Evolutionary conservation across 2,797 vertebrate genomes (phyloP).

Genomic region (Catharus ustulatus): DNA sequence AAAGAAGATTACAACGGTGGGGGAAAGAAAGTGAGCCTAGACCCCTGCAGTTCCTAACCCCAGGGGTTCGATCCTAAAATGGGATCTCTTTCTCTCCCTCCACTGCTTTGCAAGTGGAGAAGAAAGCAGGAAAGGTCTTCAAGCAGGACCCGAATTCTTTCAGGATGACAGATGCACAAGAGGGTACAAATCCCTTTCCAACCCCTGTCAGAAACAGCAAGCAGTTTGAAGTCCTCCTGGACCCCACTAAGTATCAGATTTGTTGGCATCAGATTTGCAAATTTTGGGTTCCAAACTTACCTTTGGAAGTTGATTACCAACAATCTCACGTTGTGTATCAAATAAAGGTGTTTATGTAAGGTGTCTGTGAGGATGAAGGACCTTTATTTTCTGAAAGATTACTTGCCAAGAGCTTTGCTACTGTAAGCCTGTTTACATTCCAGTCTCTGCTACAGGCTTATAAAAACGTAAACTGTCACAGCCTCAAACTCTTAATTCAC

Average conservation of each 20-base stretch:
- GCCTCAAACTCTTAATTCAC: neutral
- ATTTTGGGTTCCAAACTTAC: neutral
- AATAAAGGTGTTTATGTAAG: neutral
- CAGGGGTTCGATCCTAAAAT: neutral
- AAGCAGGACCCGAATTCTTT: neutral
- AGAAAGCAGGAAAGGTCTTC: neutral
- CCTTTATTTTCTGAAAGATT: neutral
- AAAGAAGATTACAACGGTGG: neutral
- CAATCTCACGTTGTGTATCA: accelerated
- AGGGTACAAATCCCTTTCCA: neutral
- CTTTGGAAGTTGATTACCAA: neutral
- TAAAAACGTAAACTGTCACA: neutral
- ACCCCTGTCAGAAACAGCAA: neutral
- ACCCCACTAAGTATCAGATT: neutral
- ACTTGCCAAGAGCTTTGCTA: neutral
- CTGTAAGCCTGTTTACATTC: neutral
- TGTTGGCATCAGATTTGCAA: neutral
- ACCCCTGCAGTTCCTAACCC: neutral
- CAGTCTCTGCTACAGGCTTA: neutral
- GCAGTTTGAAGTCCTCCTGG: neutral
- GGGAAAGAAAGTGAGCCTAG: neutral
- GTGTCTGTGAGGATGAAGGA: neutral
- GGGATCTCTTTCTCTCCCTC: neutral
- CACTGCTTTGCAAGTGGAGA: neutral
- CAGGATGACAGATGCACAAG: neutral